phyloP scores from a whole-genome alignment of 2,797 vertebrate genomes.

The Leuciscus waleckii region DNA sequence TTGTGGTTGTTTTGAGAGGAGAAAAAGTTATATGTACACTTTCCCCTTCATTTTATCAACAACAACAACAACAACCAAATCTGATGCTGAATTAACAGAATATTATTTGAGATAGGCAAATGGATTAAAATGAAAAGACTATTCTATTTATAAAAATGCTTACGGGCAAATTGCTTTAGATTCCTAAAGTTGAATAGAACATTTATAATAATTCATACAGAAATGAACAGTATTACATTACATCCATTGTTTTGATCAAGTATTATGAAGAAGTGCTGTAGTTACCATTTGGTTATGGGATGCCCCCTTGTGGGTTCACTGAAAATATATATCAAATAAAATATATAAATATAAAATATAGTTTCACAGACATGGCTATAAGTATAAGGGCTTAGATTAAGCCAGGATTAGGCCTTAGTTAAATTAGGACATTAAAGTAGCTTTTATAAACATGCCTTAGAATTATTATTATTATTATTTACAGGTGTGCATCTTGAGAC shows the following conservation, averaged over 20 bases:
- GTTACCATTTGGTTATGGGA: neutral
- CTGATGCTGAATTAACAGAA: neutral
- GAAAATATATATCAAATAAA: neutral
- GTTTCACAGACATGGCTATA: too few species aligned
- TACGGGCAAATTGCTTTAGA: too few species aligned
- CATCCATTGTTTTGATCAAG: neutral
- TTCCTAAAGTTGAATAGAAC: neutral
- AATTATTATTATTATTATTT: too few species aligned
- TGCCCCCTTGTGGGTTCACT: constrained; percentile 21
- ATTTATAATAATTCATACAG: neutral
- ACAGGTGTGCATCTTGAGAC: too few species aligned
- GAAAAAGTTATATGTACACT: neutral
- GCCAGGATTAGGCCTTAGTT: too few species aligned
- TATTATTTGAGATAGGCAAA: neutral
- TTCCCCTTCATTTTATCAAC: neutral
- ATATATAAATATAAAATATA: too few species aligned
- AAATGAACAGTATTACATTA: neutral
- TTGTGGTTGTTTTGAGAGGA: neutral
- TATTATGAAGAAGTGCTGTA: too few species aligned
- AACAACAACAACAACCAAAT: too few species aligned
- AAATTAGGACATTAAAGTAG: too few species aligned
- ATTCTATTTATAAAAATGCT: neutral
- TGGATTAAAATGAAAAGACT: neutral
- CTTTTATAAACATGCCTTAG: too few species aligned
- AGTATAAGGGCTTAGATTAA: too few species aligned